Percentiles rank a stretch among this genome's conserved stretches.
These are phyloP conservation scores for Caenorhabditis macrosperma DNA, from an alignment of 2,888 invertebrate genomes.

Conservation along the genomic window DNA sequence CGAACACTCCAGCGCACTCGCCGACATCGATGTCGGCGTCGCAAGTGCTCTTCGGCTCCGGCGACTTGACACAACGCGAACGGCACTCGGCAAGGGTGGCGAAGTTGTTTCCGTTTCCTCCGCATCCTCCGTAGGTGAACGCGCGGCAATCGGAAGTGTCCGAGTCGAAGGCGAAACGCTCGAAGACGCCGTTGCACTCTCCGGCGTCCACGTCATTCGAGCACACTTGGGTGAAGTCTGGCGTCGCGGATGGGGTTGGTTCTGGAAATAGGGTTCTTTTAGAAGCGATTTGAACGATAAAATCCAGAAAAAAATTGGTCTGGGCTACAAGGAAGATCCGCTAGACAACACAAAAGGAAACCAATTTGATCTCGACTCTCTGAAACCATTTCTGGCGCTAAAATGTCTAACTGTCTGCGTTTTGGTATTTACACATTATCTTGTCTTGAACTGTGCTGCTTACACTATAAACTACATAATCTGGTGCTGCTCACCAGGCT, in stretches of 20 bases:
- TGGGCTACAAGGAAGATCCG: too few species aligned
- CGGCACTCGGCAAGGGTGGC: conserved; percentile 76
- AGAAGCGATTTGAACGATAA: too few species aligned
- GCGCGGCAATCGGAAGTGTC: conserved; percentile 71
- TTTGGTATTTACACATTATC: too few species aligned
- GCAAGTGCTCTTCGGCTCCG: conserved; percentile 63
- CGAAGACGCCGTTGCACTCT: conserved; percentile 73
- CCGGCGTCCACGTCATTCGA: conserved; percentile 75
- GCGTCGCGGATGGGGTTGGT: conserved; percentile 51
- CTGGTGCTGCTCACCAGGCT: conserved; percentile 48
- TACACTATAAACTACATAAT: too few species aligned
- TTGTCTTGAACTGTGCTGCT: too few species aligned
- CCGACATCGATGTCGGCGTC: conserved; percentile 75
- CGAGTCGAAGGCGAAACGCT: conserved; percentile 66
- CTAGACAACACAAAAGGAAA: too few species aligned
- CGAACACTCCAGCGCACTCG: conserved; percentile 69
- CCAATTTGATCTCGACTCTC: not conserved
- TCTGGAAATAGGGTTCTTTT: too few species aligned
- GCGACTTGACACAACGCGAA: conserved; percentile 65
- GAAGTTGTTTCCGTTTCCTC: conserved; percentile 79
- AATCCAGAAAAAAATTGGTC: too few species aligned
- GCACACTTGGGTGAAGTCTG: conserved; percentile 71
- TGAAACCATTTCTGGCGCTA: not conserved
- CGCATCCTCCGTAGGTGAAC: conserved; percentile 79
- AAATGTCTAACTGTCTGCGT: too few species aligned